phyloP scores from a whole-genome alignment of 2,113 vertebrate species.

The Pituophis catenifer region DNA sequence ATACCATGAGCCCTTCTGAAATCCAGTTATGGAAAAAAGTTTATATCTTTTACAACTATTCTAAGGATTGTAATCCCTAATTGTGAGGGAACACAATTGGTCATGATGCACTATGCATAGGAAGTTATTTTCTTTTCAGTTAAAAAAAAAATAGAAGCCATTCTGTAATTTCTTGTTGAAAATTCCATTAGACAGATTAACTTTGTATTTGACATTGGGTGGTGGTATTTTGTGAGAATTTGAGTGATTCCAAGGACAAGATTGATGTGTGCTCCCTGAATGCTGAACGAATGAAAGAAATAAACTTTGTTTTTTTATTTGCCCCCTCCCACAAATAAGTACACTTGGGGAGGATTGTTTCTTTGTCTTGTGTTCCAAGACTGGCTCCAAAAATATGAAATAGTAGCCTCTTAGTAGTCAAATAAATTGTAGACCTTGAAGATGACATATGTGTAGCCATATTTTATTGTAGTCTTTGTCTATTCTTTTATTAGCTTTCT shows the following conservation, averaged over 20 bases:
- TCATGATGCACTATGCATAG: neutral
- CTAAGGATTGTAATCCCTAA: neutral
- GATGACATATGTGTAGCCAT: too few species aligned
- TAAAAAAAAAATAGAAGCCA: neutral
- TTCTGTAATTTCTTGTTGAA: neutral
- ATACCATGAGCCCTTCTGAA: neutral
- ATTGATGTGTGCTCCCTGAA: neutral
- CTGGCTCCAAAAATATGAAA: neutral
- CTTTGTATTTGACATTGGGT: neutral
- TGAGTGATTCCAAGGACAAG: neutral
- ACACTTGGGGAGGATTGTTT: neutral
- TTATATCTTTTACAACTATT: neutral
- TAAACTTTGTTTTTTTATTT: neutral
- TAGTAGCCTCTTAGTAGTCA: neutral
- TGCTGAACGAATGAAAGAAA: neutral
- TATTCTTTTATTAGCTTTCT: too few species aligned
- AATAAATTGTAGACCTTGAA: neutral
- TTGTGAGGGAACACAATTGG: neutral
- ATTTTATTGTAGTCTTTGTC: too few species aligned
- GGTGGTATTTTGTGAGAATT: neutral
- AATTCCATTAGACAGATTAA: neutral
- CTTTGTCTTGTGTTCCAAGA: neutral
- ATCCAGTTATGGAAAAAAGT: neutral
- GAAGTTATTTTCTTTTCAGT: neutral
- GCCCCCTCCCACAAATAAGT: neutral